Evolutionary conservation across 2,888 invertebrate species (phyloP).

Genomic region (Megalurothrips usitatus): DNA sequence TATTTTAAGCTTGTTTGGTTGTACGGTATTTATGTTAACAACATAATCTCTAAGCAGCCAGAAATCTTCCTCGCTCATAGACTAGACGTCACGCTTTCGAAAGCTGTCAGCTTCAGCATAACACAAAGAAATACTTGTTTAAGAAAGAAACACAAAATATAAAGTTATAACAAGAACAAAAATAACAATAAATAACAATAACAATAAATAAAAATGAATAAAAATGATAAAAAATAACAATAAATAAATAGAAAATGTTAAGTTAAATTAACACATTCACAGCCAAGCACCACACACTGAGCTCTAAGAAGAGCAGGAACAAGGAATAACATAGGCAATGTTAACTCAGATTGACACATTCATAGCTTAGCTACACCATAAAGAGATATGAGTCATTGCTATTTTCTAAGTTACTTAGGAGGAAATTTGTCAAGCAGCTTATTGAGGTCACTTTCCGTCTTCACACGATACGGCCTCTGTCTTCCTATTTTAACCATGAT

Average conservation of each 20-base stretch:
- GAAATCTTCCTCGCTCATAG: not conserved
- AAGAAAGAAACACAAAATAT: not conserved
- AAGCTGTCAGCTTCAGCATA: not conserved
- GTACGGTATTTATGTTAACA: too few species aligned
- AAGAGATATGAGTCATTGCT: too few species aligned
- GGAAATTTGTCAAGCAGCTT: not conserved
- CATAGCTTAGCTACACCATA: too few species aligned
- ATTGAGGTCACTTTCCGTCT: not conserved
- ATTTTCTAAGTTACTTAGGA: not conserved
- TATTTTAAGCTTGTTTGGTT: too few species aligned
- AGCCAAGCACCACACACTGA: too few species aligned
- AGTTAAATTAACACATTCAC: too few species aligned
- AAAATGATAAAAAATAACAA: not conserved
- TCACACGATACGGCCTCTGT: not conserved
- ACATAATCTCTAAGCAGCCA: not conserved
- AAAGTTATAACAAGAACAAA: too few species aligned
- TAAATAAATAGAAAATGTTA: too few species aligned
- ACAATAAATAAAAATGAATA: not conserved
- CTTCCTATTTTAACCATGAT: not conserved
- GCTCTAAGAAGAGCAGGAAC: too few species aligned
- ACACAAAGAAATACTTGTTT: not conserved
- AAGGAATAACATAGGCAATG: too few species aligned
- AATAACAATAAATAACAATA: too few species aligned
- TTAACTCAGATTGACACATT: too few species aligned
- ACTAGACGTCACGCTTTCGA: not conserved